Base-by-base conservation (phyloP, 2,888 invertebrate genomes). In the Eugnorisma glareosa region DNA sequence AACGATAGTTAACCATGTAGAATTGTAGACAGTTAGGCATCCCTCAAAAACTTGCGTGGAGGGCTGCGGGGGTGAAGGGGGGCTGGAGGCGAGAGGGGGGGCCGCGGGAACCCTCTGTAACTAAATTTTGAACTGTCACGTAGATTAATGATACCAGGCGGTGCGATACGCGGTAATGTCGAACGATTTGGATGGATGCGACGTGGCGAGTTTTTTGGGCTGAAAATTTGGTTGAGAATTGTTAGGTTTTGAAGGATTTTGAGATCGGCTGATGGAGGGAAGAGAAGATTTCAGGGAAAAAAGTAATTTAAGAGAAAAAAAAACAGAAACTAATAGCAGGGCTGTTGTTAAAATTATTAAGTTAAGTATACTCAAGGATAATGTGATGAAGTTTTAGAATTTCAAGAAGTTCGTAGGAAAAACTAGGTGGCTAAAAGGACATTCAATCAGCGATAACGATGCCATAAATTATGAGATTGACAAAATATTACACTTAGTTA, bases 101-200 rank as follows among this genome's bases (percentile, higher is more conserved):
- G 90, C 61, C 85, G 86, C 89, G 89, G 90, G 93, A 92, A 94
- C 95, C 96, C 96, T 95, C 96, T 95, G 96, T 96, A 96, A 96
- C 96, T 96, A 96, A 96, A 97, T 97, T 97, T 97, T 96, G 95
- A 96, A 96, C 96, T 97, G 97, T 97, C 97, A 97, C 96, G 96
- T 95, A 97, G 96, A 97, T 97, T 97, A 97, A 97, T 97, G 97
- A 97, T 94, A 95, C 94, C 95, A 95, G 95, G 94, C 96, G 95
- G 97, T 95, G 96, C 96, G 96, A 96, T 96, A 97, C 96, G 96
- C 96, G 96, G 94, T 96, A 96, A 96, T 96, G 96, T 94, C 91
- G 94, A 88, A 88, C 91, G 94, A 91, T 91, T 94, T 93, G 88
- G 92, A 90, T 94, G 96, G 96, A 96, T 94, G 92, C 84, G 95